Evolutionary conservation across 2,797 vertebrate species (phyloP).

Genomic region (Coccyzus lansbergi): DNA sequence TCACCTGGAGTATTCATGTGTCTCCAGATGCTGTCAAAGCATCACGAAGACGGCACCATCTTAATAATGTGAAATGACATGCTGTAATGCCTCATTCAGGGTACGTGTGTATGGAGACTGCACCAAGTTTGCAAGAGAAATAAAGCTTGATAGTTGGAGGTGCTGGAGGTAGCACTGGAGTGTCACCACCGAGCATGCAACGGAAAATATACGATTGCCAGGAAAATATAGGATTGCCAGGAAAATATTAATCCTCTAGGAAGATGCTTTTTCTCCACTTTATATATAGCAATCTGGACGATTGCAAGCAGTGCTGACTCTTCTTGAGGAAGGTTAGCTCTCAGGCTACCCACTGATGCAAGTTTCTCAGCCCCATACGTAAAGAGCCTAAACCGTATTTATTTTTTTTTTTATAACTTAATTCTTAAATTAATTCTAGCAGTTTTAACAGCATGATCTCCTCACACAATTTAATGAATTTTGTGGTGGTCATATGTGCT

Average conservation of each 20-base stretch:
- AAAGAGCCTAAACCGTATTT: background rate
- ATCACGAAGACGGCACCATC: background rate
- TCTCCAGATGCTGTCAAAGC: background rate
- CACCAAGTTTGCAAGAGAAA: background rate
- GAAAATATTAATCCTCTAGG: background rate
- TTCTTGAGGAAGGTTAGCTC: background rate
- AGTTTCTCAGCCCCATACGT: slow-evolving; percentile 18
- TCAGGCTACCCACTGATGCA: background rate
- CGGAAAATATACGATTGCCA: background rate
- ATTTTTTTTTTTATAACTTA: slow-evolving; percentile 46
- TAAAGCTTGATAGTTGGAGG: background rate
- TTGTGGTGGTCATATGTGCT: slow-evolving; percentile 22
- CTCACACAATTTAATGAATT: background rate
- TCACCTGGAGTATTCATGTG: background rate
- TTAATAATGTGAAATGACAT: background rate
- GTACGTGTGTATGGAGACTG: background rate
- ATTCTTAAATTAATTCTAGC: slow-evolving; percentile 50
- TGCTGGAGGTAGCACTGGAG: background rate
- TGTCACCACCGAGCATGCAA: background rate
- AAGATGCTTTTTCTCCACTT: background rate
- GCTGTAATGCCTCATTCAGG: background rate
- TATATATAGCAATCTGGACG: background rate
- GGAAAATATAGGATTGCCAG: background rate
- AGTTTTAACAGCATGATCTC: slow-evolving; percentile 53
- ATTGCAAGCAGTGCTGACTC: background rate